Conservation (phyloP, 2,888 invertebrate genomes). For the Cyrtodaria siliqua region DNA sequence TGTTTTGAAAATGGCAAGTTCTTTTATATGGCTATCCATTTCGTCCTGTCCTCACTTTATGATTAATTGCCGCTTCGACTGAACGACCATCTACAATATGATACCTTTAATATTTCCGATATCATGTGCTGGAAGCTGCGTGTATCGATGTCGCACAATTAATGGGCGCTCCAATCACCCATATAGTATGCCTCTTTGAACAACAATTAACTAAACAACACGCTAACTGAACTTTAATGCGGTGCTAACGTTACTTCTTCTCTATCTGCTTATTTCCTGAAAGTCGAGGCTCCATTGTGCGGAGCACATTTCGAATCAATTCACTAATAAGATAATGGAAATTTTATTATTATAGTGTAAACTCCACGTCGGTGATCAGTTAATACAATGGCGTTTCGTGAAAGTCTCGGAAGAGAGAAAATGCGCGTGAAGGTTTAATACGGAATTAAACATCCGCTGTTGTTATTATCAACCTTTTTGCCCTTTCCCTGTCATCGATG, state of each 20-base stretch:
- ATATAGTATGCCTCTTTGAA: slow-evolving; percentile 27
- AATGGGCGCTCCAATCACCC: slow-evolving; percentile 19
- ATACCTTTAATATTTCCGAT: slow-evolving; percentile 47
- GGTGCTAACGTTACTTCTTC: slow-evolving; percentile 18
- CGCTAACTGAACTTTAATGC: slow-evolving; percentile 53
- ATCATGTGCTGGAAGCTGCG: not conserved
- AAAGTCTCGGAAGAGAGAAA: not conserved
- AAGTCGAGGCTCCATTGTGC: slow-evolving; percentile 17
- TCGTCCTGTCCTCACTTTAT: no score
- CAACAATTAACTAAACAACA: slow-evolving; percentile 40
- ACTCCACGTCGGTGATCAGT: slow-evolving; percentile 12
- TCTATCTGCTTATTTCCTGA: slow-evolving; percentile 30
- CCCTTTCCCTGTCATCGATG: no score
- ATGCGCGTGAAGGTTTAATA: not conserved
- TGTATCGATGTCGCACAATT: slow-evolving; percentile 12
- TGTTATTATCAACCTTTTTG: no score
- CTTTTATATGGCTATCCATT: no score
- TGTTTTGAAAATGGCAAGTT: no score
- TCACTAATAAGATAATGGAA: slow-evolving; percentile 57
- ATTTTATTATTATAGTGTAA: slow-evolving; percentile 53
- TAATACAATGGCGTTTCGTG: slow-evolving; percentile 18
- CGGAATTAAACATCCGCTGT: slow-evolving; percentile 2
- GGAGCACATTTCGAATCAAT: slow-evolving; percentile 23
- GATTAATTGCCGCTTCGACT: no score
- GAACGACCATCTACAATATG: not conserved